These are phyloP conservation scores for Phallusia fumigata DNA, from an alignment of 23 tunicate species.

Conservation along the genomic window DNA sequence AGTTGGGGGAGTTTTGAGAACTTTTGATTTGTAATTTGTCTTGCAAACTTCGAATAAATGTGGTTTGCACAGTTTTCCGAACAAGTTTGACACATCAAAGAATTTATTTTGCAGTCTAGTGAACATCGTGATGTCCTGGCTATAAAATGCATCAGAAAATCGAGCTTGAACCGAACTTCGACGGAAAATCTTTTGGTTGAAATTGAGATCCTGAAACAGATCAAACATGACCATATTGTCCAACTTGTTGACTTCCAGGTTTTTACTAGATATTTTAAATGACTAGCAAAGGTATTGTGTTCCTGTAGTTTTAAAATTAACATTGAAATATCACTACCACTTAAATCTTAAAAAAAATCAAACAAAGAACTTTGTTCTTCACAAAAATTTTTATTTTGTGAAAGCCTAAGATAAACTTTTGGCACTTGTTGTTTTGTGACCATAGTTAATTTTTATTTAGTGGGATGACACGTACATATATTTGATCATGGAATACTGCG, in stretches of 20 bases:
- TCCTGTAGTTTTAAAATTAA: too few species aligned
- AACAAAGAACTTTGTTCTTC: too few species aligned
- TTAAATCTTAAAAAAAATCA: too few species aligned
- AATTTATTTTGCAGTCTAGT: slow-evolving; percentile 32
- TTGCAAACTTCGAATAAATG: too few species aligned
- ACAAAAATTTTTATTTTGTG: too few species aligned
- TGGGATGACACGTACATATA: slow-evolving; percentile 81
- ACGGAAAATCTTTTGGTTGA: slow-evolving; percentile 81
- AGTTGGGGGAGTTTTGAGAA: too few species aligned
- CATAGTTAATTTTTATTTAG: slow-evolving; percentile 32
- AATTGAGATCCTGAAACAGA: slow-evolving; percentile 86
- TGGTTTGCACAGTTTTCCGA: too few species aligned
- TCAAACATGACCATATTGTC: slow-evolving; percentile 87
- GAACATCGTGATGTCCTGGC: slow-evolving; percentile 64
- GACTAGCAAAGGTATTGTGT: not conserved
- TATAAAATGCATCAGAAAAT: slow-evolving; percentile 76
- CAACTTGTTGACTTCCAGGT: slow-evolving; percentile 85
- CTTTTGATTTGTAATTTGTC: too few species aligned
- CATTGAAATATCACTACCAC: too few species aligned
- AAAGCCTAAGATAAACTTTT: too few species aligned
- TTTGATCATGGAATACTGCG: slow-evolving; percentile 92
- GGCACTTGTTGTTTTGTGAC: too few species aligned
- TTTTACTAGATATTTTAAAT: too few species aligned
- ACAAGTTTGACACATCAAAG: not conserved
- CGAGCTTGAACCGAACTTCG: slow-evolving; percentile 58